These are phyloP conservation scores for Palaemon carinicauda DNA, from an alignment of 1,140 invertebrate genomes.

Conservation along the genomic window DNA sequence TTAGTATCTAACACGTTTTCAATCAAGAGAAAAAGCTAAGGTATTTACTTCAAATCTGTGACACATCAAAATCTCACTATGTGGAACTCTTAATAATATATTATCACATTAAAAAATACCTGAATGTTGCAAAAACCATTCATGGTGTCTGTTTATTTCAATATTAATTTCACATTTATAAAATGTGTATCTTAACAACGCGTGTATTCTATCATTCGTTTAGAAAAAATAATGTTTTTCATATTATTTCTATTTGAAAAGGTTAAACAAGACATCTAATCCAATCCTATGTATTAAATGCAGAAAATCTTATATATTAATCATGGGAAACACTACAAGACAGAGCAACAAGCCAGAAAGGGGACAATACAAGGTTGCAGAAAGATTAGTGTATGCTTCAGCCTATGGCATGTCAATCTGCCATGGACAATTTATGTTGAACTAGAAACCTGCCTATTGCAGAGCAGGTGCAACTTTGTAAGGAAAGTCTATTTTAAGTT, in stretches of 20 bases:
- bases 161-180: constrained; percentile 51
- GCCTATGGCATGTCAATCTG: too few relatives aligned
- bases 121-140: constrained; percentile 56
- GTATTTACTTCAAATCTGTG: constrained; percentile 41
- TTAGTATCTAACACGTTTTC: constrained; percentile 44
- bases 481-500: background rate
- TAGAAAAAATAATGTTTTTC: constrained; percentile 56
- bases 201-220: constrained; percentile 39
- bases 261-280: constrained; percentile 56
- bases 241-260: constrained; percentile 54
- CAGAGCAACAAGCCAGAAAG: constrained; percentile 34
- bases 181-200: constrained; percentile 57
- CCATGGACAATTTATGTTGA: background rate
- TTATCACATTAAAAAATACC: constrained; percentile 58
- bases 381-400: too few relatives aligned
- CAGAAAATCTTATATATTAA: constrained; percentile 31
- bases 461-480: background rate
- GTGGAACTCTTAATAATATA: constrained; percentile 57
- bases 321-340: constrained; percentile 22
- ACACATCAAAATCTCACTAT: constrained; percentile 57
- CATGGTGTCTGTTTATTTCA: constrained; percentile 18
- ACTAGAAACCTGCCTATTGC: background rate
- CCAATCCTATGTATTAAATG: constrained; percentile 47
- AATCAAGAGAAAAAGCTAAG: constrained; percentile 47
- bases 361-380: constrained; percentile 14